Evolutionary conservation across 2,797 vertebrate species (phyloP).

Genomic region (Hybognathus amarus): DNA sequence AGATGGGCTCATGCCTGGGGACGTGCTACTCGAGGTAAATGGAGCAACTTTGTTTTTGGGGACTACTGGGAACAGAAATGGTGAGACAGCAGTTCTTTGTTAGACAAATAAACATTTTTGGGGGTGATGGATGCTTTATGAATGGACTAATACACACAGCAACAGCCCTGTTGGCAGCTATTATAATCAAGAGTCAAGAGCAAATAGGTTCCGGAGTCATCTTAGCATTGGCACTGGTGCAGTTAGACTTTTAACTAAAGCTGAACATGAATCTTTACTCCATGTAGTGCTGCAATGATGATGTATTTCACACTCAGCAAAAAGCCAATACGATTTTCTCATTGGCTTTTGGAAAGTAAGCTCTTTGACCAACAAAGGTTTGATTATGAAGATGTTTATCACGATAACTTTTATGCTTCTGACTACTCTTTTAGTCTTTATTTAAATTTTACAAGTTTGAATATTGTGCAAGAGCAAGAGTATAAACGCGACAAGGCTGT

Average conservation of each 20-base stretch:
- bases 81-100: background rate
- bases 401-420: background rate
- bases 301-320: background rate
- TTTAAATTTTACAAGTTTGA: background rate
- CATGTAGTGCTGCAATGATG: background rate
- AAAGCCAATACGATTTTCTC: background rate
- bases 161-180: background rate
- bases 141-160: slow-evolving; percentile 9
- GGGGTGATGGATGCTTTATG: background rate
- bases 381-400: background rate
- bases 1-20: slow-evolving; percentile 88
- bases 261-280: background rate
- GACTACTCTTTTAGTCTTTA: background rate
- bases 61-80: background rate
- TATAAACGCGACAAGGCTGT: background rate
- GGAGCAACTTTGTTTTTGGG: background rate
- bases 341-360: background rate
- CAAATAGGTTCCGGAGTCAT: background rate
- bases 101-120: background rate
- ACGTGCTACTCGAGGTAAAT: slow-evolving; percentile 92
- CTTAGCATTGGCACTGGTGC: background rate
- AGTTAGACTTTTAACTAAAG: background rate
- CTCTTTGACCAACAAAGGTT: background rate
- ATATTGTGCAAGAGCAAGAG: background rate
- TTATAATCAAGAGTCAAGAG: slow-evolving; percentile 1